Evolutionary conservation across 2,888 invertebrate genomes (phyloP).

Genomic region (Oligia fasciuncula): DNA sequence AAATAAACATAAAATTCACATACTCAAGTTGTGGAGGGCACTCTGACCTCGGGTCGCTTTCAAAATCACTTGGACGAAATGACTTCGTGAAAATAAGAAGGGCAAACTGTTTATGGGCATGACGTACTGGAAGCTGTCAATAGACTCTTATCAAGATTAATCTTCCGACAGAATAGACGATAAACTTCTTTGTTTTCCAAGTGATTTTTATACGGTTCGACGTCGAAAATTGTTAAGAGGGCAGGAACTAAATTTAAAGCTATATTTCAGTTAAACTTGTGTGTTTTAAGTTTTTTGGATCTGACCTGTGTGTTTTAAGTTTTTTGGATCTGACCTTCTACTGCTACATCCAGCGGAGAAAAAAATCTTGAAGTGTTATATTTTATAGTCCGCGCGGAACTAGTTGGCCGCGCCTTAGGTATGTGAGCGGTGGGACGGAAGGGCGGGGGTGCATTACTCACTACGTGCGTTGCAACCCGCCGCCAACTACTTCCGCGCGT

Average conservation of each 20-base stretch:
- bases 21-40: slow-evolving; percentile 48
- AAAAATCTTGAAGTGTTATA: background rate
- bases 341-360: background rate
- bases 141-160: slow-evolving; percentile 27
- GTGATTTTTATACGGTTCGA: background rate
- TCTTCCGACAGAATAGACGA: slow-evolving; percentile 11
- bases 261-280: background rate
- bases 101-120: slow-evolving; percentile 19
- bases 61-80: slow-evolving; percentile 50
- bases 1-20: slow-evolving; percentile 67
- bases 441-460: no score
- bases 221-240: background rate
- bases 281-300: background rate
- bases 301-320: background rate
- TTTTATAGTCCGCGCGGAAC: background rate
- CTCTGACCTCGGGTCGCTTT: slow-evolving; percentile 65
- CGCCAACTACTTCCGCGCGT: no score
- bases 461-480: no score
- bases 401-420: no score
- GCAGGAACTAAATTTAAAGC: slow-evolving; percentile 11
- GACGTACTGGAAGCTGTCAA: background rate
- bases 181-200: slow-evolving; percentile 31
- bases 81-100: slow-evolving; percentile 44
- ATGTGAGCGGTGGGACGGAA: no score
- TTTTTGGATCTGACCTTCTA: slow-evolving; percentile 8